Conservation (phyloP, 2,113 vertebrate species). For the Thunnus thynnus region DNA sequence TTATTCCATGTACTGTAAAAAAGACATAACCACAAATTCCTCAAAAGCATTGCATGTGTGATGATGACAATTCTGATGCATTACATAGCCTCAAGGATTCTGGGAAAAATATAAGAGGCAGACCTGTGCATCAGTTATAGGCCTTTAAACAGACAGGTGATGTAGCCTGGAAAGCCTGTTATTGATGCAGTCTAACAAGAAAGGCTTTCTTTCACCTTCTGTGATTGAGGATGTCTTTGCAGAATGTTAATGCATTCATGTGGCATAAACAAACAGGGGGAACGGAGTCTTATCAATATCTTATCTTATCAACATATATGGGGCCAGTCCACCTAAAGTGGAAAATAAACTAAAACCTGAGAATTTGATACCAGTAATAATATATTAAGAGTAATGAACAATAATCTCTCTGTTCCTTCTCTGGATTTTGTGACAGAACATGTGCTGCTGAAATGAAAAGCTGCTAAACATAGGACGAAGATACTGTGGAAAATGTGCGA, state of each 20-base stretch:
- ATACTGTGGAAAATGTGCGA: constrained; percentile 54
- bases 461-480: constrained; percentile 52
- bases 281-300: neutral
- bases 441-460: constrained; percentile 49
- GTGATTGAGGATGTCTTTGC: constrained; percentile 7
- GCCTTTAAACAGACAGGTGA: neutral
- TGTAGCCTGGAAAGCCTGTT: neutral
- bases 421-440: constrained; percentile 27
- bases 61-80: neutral
- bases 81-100: neutral
- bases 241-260: constrained; percentile 27
- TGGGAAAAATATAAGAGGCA: neutral
- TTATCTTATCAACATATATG: neutral
- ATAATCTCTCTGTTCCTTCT: neutral
- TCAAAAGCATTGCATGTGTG: neutral
- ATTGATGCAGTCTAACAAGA: constrained; percentile 2
- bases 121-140: neutral
- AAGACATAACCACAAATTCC: neutral
- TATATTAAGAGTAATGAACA: neutral
- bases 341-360: constrained; percentile 6
- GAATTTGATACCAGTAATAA: neutral
- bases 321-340: constrained; percentile 7
- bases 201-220: neutral
- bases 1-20: neutral
- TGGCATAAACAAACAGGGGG: constrained; percentile 11